Evolutionary conservation across 2,888 invertebrate species (phyloP).

Genomic region (Aproaerema taeniolella): DNA sequence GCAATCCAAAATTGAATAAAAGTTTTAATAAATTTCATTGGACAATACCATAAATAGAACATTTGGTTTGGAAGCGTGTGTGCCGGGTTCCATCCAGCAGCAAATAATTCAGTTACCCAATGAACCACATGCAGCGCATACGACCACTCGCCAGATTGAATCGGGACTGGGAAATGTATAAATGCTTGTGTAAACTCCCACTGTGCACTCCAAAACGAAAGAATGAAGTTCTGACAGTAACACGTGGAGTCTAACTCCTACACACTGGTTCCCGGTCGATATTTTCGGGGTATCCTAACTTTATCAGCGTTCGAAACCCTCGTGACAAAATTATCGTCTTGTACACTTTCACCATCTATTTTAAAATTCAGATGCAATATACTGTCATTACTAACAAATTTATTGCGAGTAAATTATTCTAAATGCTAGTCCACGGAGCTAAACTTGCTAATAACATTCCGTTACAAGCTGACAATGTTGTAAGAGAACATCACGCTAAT

Average conservation of each 20-base stretch:
- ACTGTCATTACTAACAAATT: slow-evolving; percentile 1
- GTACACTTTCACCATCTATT: too few relatives aligned
- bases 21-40: slow-evolving; percentile 24
- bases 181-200: slow-evolving; percentile 55
- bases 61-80: slow-evolving; percentile 27
- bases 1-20: slow-evolving; percentile 11
- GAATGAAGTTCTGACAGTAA: slow-evolving; percentile 40
- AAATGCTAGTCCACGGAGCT: background rate
- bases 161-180: slow-evolving; percentile 50
- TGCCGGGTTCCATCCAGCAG: slow-evolving; percentile 43
- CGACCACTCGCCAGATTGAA: slow-evolving; percentile 42
- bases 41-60: slow-evolving; percentile 43
- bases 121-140: slow-evolving; percentile 62
- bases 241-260: slow-evolving; percentile 15
- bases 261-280: slow-evolving; percentile 20
- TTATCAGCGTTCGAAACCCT: too few relatives aligned
- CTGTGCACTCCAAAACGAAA: slow-evolving; percentile 50
- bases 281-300: background rate
- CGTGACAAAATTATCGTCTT: too few relatives aligned
- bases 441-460: slow-evolving; percentile 4
- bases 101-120: slow-evolving; percentile 65
- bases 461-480: slow-evolving; percentile 1
- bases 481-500: slow-evolving; percentile 6
- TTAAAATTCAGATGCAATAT: slow-evolving; percentile 9
- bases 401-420: slow-evolving; percentile 1